Evolutionary conservation across 2,888 invertebrate species (phyloP), one percentile per base, ranked within the genome.

Genomic region (Zelleria hepariella): DNA sequence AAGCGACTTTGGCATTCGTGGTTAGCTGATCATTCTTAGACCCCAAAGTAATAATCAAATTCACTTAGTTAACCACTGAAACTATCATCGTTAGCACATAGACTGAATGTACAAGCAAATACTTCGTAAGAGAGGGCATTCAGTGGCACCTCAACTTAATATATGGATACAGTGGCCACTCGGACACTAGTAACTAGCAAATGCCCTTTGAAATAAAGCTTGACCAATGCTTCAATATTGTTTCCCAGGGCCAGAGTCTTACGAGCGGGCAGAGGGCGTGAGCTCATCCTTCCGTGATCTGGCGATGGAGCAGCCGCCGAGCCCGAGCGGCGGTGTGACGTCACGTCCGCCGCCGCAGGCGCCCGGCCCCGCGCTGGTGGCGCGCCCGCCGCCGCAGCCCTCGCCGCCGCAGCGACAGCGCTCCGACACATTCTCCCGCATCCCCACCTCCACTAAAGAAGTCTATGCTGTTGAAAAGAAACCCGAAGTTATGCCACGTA

Each of bases 371-470:
- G 25, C 7, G 59, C 60, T 67, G 59, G 58, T 62, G 32, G 32
- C 68, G 52, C 73, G 74, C 2, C 76, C 77, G 25, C 66, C 65
- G 55, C 79, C 82, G 64, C 79, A 74, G 67, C 79, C 82, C 10
- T 78, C 82, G 59, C 79, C 83, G 53, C 82, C 82, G 64, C 82
- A 81, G 64, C 77, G 81, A 0, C 82, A 80, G 57, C 78, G 81
- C 2, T 62, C 75, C 7, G 84, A 83, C 27, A 65, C 69, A 61
- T 74, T 72, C 68, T 84, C 86, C 1, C 74, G 83, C 32, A 84
- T 84, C 64, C 85, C 84, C 48, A 83, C 81, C 55, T 74, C 79
- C 57, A 78, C 76, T 27, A 80, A 81, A 62, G 82, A 82, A 63
- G 76, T 80, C 62, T 80, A 79, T 59, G 25, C 23, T 0, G 21